phyloP scores from a whole-genome alignment of 92 coral and sea anemone genomes.

The Zoanthus sansibaricus region DNA sequence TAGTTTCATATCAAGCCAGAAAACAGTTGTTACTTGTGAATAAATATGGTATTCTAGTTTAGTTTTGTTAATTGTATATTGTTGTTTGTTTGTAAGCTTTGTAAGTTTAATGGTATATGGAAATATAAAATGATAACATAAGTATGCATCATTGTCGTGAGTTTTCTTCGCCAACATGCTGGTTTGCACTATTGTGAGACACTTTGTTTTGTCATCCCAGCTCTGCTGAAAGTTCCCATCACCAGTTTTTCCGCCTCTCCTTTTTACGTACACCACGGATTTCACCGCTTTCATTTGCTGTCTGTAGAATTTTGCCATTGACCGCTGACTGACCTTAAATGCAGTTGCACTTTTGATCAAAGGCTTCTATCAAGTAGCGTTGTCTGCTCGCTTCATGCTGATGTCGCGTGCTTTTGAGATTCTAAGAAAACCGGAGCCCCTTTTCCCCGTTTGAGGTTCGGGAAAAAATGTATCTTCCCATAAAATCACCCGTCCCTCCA shows the following conservation, averaged over 20 bases:
- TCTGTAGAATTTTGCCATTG: too few relatives aligned
- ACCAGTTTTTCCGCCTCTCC: background rate
- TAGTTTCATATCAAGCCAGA: background rate
- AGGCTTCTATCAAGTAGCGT: too few relatives aligned
- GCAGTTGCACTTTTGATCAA: too few relatives aligned
- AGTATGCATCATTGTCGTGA: background rate
- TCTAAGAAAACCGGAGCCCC: too few relatives aligned
- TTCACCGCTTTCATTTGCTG: too few relatives aligned
- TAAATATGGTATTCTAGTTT: background rate
- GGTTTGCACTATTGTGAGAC: background rate
- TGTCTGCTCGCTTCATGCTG: too few relatives aligned
- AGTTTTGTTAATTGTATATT: background rate
- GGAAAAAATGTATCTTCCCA: too few relatives aligned
- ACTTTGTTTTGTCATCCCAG: background rate
- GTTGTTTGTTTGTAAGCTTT: too few relatives aligned
- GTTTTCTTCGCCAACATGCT: background rate
- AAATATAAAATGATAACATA: background rate
- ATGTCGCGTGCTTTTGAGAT: too few relatives aligned
- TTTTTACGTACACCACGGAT: background rate
- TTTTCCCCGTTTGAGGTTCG: too few relatives aligned
- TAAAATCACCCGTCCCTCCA: too few relatives aligned
- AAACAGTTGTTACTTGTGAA: background rate
- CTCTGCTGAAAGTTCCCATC: background rate
- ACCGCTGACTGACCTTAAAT: too few relatives aligned
- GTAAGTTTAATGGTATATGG: background rate